phyloP scores from a whole-genome alignment of 2,888 invertebrate genomes.

The Lypha dubia region DNA sequence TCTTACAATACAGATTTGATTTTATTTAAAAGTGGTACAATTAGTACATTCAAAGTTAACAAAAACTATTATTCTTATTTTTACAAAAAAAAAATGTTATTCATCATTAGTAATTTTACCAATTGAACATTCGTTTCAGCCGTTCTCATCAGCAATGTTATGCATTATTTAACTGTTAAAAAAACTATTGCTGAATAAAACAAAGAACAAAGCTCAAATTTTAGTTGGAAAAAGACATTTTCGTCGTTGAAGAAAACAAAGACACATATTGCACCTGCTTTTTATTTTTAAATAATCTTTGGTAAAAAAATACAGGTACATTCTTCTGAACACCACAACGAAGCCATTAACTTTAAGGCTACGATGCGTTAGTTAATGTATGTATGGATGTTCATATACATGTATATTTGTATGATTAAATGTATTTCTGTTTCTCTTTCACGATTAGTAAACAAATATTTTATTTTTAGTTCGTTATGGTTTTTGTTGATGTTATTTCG shows the following conservation, averaged over 20 bases:
- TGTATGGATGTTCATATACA: neutral
- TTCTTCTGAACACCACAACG: neutral
- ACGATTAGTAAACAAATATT: constrained; percentile 4
- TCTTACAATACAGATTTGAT: too few relatives aligned
- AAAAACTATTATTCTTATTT: too few relatives aligned
- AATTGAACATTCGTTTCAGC: neutral
- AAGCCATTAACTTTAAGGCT: constrained; percentile 6
- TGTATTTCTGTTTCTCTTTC: neutral
- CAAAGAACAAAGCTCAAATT: neutral
- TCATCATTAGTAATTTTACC: too few relatives aligned
- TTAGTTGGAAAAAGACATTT: neutral
- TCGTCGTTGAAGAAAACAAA: neutral
- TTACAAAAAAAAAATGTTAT: too few relatives aligned
- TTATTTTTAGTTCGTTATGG: neutral
- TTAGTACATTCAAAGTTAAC: too few relatives aligned
- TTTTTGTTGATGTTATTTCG: neutral
- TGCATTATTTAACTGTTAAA: neutral
- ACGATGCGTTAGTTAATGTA: neutral
- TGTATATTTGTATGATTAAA: neutral
- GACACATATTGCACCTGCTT: constrained; percentile 20
- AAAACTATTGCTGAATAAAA: neutral
- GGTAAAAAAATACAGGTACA: neutral
- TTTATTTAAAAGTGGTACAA: too few relatives aligned
- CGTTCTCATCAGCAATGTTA: too few relatives aligned
- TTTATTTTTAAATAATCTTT: neutral